phyloP scores from a whole-genome alignment of 2,888 invertebrate species.

The Diabrotica balteata region DNA sequence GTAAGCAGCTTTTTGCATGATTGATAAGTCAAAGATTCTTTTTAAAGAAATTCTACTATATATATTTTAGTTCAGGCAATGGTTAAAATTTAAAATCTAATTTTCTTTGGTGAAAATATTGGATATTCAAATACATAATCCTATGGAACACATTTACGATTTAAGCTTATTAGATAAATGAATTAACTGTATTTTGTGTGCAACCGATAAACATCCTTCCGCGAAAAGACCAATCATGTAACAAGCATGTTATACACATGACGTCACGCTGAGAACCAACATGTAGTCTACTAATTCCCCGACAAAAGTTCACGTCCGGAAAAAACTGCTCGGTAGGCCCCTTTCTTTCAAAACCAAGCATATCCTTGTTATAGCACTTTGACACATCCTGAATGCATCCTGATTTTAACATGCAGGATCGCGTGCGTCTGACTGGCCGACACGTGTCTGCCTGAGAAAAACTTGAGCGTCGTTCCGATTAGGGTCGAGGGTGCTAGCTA shows the following conservation, averaged over 20 bases:
- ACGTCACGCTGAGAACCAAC: constrained; percentile 3
- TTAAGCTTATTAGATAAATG: too few relatives aligned
- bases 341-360: constrained; percentile 20
- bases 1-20: too few relatives aligned
- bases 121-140: too few relatives aligned
- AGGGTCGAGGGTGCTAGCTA: constrained; percentile 4
- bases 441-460: constrained; percentile 30
- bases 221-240: constrained; percentile 12
- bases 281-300: neutral
- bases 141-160: too few relatives aligned
- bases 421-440: constrained; percentile 31
- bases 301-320: constrained; percentile 11
- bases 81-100: too few relatives aligned
- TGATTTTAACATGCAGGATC: constrained; percentile 33
- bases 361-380: constrained; percentile 30
- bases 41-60: too few relatives aligned
- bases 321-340: constrained; percentile 5
- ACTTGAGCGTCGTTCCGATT: constrained; percentile 13
- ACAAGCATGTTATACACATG: constrained; percentile 1
- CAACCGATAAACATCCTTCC: neutral
- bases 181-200: too few relatives aligned
- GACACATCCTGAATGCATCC: constrained; percentile 33
- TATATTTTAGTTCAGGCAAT: too few relatives aligned
- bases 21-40: too few relatives aligned
- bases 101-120: too few relatives aligned